Evolutionary conservation across 2,797 vertebrate species (phyloP), one percentile per base, ranked within the genome.

Genomic region (Threskiornis aethiopicus): DNA sequence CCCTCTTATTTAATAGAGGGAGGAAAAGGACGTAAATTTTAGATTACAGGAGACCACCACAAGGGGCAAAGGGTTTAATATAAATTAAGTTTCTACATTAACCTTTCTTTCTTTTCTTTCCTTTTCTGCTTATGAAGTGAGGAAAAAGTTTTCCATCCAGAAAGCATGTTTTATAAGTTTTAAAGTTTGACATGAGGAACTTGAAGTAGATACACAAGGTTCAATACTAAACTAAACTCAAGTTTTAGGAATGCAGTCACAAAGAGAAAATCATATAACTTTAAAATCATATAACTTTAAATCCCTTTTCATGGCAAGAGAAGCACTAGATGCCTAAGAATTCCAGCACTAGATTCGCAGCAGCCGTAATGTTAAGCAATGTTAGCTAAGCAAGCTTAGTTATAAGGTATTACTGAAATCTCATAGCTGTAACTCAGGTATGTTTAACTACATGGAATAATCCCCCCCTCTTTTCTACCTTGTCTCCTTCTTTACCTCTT

Each of bases 21-120:
- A 98, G 93, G 85, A 98, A 98, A 96, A 97, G 93, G 96, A 98
- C 86, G 49, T 92, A 98, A 98, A 98, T 98, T 98, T 98, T 96
- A 98, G 97, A 98, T 98, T 98, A 97, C 96, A 98, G 98, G 98
- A 97, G 97, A 98, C 96, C 88, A 97, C 92, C 90, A 97, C 88
- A 96, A 97, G 93, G 96, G 92, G 92, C 90, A 98, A 97, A 94
- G 57, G 24, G 35, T 90, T 97, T 97, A 96, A 96, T 97, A 96
- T 82, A 95, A 97, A 95, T 75, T 96, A 81, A 49, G 57, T 84
- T 97, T 95, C 83, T 78, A 31, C 44, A 81, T 94, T 96, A 95
- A 94, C 15, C 31, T 46, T 67, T 58, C 14, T 72, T 81, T 65
- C 29, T 72, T 94, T 96, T 83, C 61, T 92, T 94, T 88, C 8